Evolutionary conservation across 2,888 invertebrate species (phyloP).

Genomic region (Perithous albicinctus): DNA sequence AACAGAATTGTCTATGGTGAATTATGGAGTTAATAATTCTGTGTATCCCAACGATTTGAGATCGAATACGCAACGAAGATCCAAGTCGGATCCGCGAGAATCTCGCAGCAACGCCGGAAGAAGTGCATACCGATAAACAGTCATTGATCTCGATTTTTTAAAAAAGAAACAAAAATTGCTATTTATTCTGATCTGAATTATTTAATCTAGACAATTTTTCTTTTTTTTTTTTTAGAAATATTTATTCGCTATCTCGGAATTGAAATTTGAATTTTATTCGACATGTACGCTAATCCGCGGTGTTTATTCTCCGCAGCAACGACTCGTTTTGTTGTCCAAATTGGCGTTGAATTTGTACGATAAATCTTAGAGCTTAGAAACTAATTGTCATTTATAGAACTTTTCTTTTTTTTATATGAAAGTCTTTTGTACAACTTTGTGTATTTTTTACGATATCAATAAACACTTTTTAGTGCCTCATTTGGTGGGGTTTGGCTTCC

Average conservation of each 20-base stretch:
- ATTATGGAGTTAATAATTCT: conserved; percentile 7
- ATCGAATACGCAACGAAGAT: conserved; percentile 42
- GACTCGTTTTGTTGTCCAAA: neutral
- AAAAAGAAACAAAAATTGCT: neutral
- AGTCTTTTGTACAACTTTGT: conserved; percentile 59
- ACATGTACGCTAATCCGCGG: neutral
- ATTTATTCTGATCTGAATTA: neutral
- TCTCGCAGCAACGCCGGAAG: conserved; percentile 25
- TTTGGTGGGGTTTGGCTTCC: too few relatives aligned
- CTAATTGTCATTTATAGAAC: conserved; percentile 32
- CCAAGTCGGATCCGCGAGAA: conserved; percentile 53
- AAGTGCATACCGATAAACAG: conserved; percentile 21
- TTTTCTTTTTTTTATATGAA: conserved; percentile 47
- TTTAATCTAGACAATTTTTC: too few relatives aligned
- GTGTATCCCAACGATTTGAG: neutral
- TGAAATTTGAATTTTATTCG: neutral
- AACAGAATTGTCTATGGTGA: conserved; percentile 25
- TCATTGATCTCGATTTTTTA: neutral
- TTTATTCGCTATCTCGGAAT: neutral
- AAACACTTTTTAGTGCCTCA: conserved; percentile 47
- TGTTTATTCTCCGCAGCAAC: neutral
- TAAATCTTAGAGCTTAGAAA: conserved; percentile 13
- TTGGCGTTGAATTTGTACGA: conserved; percentile 5
- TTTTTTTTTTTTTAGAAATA: neutral
- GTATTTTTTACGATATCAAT: conserved; percentile 59